Evolutionary conservation across 1,140 invertebrate species (phyloP), one percentile per base, ranked within the genome.

Genomic region (Drosophila subpulchrella): DNA sequence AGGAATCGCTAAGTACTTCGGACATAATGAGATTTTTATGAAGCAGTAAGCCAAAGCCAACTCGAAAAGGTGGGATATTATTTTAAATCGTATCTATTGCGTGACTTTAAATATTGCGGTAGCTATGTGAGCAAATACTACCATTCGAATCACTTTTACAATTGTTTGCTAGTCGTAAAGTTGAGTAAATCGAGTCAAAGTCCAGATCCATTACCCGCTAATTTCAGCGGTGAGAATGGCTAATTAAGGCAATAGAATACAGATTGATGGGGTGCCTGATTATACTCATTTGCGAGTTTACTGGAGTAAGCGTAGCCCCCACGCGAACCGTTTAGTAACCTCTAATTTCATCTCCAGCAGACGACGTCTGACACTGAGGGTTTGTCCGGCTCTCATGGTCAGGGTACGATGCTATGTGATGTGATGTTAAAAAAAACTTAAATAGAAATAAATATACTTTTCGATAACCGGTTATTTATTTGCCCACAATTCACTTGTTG

Each of bases 371-470:
- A 39, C 67, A 63, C 51, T 70, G 65, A 50, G 44, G 17, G 13
- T 10, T 65, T 30, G 68, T 73, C 50, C 12, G 46, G 53, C 67
- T 74, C 81, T 78, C 82, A 86, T 81, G 81, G 81, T 78, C 82
- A 85, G 82, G 78, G 81, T 48, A 34, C 55, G 67, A 58, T 36
- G 71, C 55, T 17, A 65, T 27, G 72, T 54, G 24, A 75, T 53
- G 41, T 39, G 48, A 51, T 53, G 54, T 34, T 75, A 41, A 70
- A 51, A 32, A 55, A 38, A 62, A 48, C 58, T 54, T 32, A 15
- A 57, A 48, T 51, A 56, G 27, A 75, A 54, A 60, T 65, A 70
- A 39, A 34, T n/a, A 48, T n/a, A 27, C 30, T 53, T 61, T 61
- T 62, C 42, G 50, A 65, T 62, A 85, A 85, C 81, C 74, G 81